Evolutionary conservation across 2,888 invertebrate species (phyloP).

Genomic region (Drosophila subsilvestris): DNA sequence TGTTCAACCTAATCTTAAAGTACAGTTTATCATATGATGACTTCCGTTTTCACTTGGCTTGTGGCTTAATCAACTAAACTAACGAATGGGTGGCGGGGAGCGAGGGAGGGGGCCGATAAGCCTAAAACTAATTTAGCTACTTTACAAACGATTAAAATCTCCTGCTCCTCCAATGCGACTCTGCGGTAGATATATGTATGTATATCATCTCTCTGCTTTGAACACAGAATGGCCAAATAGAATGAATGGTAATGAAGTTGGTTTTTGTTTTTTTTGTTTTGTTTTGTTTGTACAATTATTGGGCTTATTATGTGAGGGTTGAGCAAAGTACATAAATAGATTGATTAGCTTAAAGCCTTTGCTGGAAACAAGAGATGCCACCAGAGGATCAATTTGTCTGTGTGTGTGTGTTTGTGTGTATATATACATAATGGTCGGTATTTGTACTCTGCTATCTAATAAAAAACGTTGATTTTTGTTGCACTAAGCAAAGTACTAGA

Average conservation of each 20-base stretch:
- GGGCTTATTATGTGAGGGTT: background rate
- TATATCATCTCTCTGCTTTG: background rate
- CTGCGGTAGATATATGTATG: too few species aligned
- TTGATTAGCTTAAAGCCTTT: background rate
- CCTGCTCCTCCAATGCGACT: conserved; percentile 1
- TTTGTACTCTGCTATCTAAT: conserved; percentile 11
- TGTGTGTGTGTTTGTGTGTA: background rate
- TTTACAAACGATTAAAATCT: background rate
- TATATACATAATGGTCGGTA: background rate
- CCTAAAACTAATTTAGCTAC: background rate
- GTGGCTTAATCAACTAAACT: too few species aligned
- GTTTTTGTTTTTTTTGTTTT: background rate
- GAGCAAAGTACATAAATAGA: conserved; percentile 10
- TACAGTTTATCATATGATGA: conserved; percentile 20
- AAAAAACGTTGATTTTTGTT: background rate
- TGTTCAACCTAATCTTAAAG: conserved; percentile 25
- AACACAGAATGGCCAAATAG: background rate
- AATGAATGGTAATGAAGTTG: conserved; percentile 18
- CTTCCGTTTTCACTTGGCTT: conserved; percentile 13
- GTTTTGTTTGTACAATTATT: conserved; percentile 5
- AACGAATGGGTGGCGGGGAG: too few species aligned
- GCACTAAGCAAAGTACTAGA: background rate
- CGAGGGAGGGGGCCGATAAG: background rate
- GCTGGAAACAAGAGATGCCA: background rate
- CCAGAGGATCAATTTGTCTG: too few species aligned